Conservation (phyloP, 2,888 invertebrate species). For the Acleris literana region DNA sequence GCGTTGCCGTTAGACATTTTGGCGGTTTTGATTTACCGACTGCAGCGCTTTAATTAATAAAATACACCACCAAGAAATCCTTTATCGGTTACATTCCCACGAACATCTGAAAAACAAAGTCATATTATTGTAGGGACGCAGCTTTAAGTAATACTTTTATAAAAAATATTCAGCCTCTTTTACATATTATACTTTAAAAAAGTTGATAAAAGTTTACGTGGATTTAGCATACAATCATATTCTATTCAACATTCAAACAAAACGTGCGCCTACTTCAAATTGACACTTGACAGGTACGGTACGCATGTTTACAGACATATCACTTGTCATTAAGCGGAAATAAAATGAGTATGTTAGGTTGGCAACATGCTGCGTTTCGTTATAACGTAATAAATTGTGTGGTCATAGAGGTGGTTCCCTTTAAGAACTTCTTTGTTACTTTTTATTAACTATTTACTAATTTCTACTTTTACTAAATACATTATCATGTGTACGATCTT, state of each 20-base stretch:
- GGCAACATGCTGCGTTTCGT: slow-evolving; percentile 10
- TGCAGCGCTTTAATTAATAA: background rate
- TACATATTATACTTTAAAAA: no score
- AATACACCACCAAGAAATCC: slow-evolving; percentile 7
- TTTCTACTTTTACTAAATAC: no score
- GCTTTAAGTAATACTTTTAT: no score
- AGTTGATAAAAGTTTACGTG: background rate
- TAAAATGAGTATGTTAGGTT: slow-evolving; percentile 1
- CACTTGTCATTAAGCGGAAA: slow-evolving; percentile 3
- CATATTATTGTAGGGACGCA: background rate
- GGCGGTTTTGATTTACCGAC: slow-evolving; percentile 24
- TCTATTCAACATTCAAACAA: slow-evolving; percentile 8
- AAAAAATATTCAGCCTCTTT: no score
- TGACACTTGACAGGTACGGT: background rate
- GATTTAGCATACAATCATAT: background rate
- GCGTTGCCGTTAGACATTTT: slow-evolving; percentile 61
- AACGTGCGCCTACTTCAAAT: slow-evolving; percentile 7
- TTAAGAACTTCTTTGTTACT: no score
- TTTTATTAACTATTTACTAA: no score
- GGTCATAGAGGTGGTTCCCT: no score
- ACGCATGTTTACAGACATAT: no score
- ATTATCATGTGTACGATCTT: no score
- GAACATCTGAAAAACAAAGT: slow-evolving; percentile 55
- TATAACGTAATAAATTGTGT: background rate
- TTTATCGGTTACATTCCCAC: slow-evolving; percentile 57